Conservation (phyloP, 2,113 vertebrate genomes). For the Sorex araneus region DNA sequence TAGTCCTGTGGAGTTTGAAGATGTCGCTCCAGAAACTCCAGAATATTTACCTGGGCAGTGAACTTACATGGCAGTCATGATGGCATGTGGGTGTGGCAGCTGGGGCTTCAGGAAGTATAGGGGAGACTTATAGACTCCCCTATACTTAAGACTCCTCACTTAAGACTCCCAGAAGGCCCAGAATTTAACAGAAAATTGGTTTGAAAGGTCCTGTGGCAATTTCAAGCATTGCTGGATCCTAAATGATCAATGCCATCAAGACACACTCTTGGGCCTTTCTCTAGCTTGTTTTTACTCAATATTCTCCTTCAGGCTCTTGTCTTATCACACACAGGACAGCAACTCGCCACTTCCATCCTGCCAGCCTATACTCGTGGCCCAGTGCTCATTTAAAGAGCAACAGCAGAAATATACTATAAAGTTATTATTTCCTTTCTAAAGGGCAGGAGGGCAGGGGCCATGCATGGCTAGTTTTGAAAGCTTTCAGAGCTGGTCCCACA, state of each 20-base stretch:
- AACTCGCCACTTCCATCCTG: background rate
- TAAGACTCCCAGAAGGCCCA: no score
- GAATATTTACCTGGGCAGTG: no score
- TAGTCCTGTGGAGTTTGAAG: no score
- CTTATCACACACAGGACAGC: no score
- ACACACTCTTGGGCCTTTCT: fast-evolving
- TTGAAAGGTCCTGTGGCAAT: background rate
- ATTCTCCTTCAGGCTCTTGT: background rate
- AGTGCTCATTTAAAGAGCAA: background rate
- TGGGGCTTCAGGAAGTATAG: no score
- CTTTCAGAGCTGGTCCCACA: background rate
- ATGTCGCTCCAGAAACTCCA: no score
- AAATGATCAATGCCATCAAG: background rate
- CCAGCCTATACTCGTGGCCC: background rate
- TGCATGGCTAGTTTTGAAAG: background rate
- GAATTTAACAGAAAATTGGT: background rate
- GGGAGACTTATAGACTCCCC: no score
- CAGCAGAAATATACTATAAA: background rate
- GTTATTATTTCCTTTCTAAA: background rate
- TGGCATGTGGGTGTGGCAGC: no score
- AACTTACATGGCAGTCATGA: no score
- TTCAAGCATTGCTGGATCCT: background rate
- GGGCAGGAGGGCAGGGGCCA: background rate
- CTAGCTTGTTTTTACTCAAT: background rate
- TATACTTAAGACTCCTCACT: no score